These are phyloP conservation scores for Meriones unguiculatus DNA, from an alignment of 2,113 vertebrate species.

Conservation along the genomic window DNA sequence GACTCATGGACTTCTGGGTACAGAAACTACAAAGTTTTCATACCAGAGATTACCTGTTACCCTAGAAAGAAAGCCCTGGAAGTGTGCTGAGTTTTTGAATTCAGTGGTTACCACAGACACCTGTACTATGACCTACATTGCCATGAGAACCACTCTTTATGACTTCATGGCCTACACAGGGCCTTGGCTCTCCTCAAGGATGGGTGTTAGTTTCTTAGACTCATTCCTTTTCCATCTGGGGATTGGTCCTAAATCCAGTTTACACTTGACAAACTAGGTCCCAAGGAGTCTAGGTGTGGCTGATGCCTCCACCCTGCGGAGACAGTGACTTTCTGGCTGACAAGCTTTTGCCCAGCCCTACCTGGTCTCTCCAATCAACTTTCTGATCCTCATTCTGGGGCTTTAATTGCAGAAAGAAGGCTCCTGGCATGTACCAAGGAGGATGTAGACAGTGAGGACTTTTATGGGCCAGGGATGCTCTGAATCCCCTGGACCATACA, in stretches of 20 bases:
- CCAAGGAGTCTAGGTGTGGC: neutral
- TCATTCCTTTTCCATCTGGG: neutral
- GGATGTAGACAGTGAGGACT: rapidly evolving
- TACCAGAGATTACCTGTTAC: neutral
- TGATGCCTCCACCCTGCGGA: neutral
- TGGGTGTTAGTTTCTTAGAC: neutral
- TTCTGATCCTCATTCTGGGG: neutral
- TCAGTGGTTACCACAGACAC: neutral
- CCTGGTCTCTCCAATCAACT: neutral
- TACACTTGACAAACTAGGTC: neutral
- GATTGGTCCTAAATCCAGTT: neutral
- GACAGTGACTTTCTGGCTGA: neutral
- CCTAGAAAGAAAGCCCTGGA: rapidly evolving
- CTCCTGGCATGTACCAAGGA: too few species aligned
- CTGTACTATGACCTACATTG: neutral
- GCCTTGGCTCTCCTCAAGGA: neutral
- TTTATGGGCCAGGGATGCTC: neutral
- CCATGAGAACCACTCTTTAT: neutral
- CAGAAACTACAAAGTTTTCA: neutral
- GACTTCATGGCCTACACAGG: neutral
- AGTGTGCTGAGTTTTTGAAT: neutral
- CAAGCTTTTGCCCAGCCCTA: neutral
- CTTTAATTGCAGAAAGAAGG: neutral
- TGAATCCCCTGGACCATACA: neutral
- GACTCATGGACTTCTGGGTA: neutral